These are phyloP conservation scores for Stylophora pistillata DNA, from an alignment of 64 coral and sea anemone species.

Conservation along the genomic window DNA sequence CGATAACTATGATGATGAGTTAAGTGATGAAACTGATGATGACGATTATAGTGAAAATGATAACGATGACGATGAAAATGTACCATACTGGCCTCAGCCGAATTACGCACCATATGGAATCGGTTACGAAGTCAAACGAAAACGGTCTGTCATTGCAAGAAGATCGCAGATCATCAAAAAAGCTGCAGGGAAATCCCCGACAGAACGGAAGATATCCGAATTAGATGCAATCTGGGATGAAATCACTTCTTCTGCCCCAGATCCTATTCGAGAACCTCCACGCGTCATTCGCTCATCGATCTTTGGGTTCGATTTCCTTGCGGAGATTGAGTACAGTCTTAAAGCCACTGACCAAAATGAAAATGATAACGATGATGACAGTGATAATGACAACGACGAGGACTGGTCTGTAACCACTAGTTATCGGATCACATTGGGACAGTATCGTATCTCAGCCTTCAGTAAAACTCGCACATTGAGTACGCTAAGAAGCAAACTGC, in stretches of 20 bases:
- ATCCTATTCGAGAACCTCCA: not conserved
- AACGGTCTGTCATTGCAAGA: not conserved
- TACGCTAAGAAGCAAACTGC: not conserved
- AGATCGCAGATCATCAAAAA: not conserved
- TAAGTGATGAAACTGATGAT: not conserved
- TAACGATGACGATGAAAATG: not conserved
- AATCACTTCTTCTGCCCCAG: not conserved
- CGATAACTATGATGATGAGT: not conserved
- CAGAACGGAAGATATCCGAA: not conserved
- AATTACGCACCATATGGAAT: conserved; percentile 10
- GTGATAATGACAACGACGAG: conserved; percentile 20
- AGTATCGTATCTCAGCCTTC: conserved; percentile 14
- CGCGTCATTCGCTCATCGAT: conserved; percentile 9
- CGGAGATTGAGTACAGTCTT: conserved; percentile 21
- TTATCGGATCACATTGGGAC: not conserved
- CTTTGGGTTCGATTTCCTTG: not conserved
- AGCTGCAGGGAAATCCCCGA: not conserved
- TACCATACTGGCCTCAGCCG: not conserved
- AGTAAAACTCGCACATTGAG: not conserved
- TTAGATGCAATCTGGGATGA: conserved; percentile 7
- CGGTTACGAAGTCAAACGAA: conserved; percentile 39
- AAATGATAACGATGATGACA: not conserved
- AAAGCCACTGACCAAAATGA: not conserved
- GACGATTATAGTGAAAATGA: not conserved
- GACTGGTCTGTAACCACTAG: not conserved